Evolutionary conservation across 2,113 vertebrate species (phyloP), one percentile per base, ranked within the genome.

Genomic region (Struthidea cinerea): DNA sequence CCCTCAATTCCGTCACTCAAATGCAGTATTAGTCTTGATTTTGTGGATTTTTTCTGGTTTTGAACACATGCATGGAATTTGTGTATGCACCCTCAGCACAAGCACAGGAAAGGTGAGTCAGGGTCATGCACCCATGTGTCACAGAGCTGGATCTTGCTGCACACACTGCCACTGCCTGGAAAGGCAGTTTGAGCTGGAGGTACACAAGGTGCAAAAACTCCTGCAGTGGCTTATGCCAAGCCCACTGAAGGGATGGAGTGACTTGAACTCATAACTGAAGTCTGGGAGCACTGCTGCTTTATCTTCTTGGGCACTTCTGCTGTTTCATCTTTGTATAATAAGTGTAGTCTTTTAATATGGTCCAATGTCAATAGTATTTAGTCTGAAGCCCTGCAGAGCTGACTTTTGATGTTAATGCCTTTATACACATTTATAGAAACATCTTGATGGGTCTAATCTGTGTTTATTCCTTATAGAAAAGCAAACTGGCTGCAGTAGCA

Each of bases 401-500:
- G 20, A 37, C 32, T 79, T 87, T 6, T 70, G 17, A 27, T 59
- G 35, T 23, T 57, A 71, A 75, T 37, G 42, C 15, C 26, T 47
- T 75, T 84, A 23, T 37, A 22, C 2, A 4, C 23, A 26, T 49
- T 73, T 82, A n/a, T 6, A 42, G 21, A 70, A 87, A 76, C 10
- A 33, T 84, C 63, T 84, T 90, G 32, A 35, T 78, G 18, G 23
- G 32, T 90, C 69, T 94, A 17, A 91, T 93, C 41, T 97, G 18
- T 47, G n/a, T 56, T 85, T 87, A 22, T 92, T 90, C 37, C 78
- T 69, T 63, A 19, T 65, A 97, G 98, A 96, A 97, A 69, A 96
- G n/a, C 85, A 44, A 56, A 71, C 32, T 18, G 74, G 47, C 87
- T 73, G 39, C 78, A 85, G 60, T 35, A 59, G 42, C 41, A 89